Conservation (phyloP, 2,113 vertebrate species). For the Pandion haliaetus region DNA sequence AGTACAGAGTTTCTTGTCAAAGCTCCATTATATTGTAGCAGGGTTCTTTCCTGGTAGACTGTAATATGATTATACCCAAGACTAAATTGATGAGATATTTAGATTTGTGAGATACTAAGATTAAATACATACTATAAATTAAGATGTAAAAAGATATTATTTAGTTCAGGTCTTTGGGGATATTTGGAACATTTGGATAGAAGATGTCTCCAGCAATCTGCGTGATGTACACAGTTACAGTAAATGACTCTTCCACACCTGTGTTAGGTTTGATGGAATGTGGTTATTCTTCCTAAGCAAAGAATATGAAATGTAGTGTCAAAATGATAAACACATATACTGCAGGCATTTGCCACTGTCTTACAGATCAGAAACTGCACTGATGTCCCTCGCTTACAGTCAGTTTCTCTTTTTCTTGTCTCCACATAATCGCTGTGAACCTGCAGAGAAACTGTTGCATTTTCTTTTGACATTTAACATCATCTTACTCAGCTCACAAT, state of each 20-base stretch:
- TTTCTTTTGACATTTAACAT: constrained; percentile 70
- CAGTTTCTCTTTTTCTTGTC: constrained; percentile 29
- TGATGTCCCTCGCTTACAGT: not conserved
- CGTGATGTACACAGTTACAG: not conserved
- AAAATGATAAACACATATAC: constrained; percentile 22
- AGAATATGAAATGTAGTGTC: not conserved
- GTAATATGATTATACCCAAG: not conserved
- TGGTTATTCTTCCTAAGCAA: not conserved
- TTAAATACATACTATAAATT: constrained; percentile 28
- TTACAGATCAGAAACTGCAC: not conserved
- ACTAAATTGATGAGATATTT: not conserved
- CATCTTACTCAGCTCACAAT: constrained; percentile 33
- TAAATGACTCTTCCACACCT: constrained; percentile 13
- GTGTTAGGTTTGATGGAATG: constrained; percentile 17
- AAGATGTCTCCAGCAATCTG: not conserved
- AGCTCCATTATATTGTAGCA: not conserved
- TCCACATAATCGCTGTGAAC: constrained; percentile 37
- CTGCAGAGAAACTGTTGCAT: constrained; percentile 49
- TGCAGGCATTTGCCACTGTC: not conserved
- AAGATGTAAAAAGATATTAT: constrained; percentile 18
- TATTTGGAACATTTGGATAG: not conserved
- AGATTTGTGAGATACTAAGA: not conserved
- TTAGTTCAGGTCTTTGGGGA: not conserved
- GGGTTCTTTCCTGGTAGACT: not conserved
- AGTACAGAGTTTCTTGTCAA: not conserved